phyloP scores from a whole-genome alignment of 2,113 vertebrate genomes.

The Artemisiospiza belli region DNA sequence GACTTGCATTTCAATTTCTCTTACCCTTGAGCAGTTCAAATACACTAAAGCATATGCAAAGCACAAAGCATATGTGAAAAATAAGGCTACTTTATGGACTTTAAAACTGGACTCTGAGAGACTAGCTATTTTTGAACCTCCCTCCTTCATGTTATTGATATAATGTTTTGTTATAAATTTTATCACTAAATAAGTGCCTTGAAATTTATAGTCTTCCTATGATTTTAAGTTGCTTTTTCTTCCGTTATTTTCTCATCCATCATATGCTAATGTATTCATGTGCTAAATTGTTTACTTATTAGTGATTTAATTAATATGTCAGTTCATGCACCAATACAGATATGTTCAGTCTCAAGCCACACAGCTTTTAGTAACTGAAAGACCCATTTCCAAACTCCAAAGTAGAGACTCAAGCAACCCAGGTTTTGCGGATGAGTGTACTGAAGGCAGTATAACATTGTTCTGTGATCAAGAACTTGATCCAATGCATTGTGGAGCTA shows the following conservation, averaged over 20 bases:
- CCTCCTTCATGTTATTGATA: not conserved
- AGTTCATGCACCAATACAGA: not conserved
- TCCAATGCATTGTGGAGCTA: not conserved
- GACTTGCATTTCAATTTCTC: not conserved
- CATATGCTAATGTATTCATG: not conserved
- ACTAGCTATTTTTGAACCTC: not conserved
- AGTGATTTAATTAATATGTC: not conserved
- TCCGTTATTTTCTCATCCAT: not conserved
- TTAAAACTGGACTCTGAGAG: not conserved
- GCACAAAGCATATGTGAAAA: not conserved
- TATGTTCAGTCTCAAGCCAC: not conserved
- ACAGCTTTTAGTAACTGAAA: not conserved
- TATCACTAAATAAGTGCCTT: not conserved
- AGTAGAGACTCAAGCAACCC: not conserved
- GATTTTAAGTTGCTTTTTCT: not conserved
- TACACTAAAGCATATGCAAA: not conserved
- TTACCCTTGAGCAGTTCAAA: not conserved
- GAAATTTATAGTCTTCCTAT: not conserved
- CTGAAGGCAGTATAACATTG: not conserved
- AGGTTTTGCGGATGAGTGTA: not conserved
- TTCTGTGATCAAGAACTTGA: not conserved
- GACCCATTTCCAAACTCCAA: not conserved
- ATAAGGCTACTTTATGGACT: not conserved
- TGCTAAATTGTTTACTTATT: not conserved
- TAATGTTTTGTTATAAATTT: not conserved